These are phyloP conservation scores for Mystacides longicornis DNA, from an alignment of 2,888 invertebrate species.

Conservation along the genomic window DNA sequence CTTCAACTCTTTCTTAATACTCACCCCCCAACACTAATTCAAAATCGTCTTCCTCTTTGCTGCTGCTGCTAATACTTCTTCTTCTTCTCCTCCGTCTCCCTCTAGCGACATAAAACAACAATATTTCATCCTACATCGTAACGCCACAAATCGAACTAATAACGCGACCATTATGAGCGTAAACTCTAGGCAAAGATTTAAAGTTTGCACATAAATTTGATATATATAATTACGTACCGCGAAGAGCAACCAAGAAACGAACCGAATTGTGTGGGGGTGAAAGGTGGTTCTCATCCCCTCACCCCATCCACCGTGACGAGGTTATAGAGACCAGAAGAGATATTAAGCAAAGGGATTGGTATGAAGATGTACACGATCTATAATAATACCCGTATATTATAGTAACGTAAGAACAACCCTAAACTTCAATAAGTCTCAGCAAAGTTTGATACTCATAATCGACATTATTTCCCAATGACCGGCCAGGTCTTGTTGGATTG, in stretches of 20 bases:
- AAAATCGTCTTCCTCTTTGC: conserved; percentile 6
- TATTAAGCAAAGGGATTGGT: conserved; percentile 21
- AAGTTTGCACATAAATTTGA: conserved; percentile 27
- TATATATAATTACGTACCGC: conserved; percentile 27
- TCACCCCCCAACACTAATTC: conserved; percentile 5
- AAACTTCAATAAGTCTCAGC: conserved; percentile 26
- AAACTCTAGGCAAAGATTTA: conserved; percentile 27
- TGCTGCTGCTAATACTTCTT: conserved; percentile 6
- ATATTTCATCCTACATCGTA: conserved; percentile 26
- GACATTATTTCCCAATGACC: conserved; percentile 15
- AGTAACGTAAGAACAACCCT: conserved; percentile 20
- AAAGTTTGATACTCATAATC: conserved; percentile 24
- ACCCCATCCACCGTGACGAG: conserved; percentile 2
- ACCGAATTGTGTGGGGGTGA: conserved; percentile 19
- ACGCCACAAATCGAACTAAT: conserved; percentile 27
- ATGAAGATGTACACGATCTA: conserved; percentile 25
- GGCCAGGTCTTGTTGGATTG: conserved; percentile 14
- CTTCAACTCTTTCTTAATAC: conserved; percentile 22
- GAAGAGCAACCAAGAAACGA: conserved; percentile 24
- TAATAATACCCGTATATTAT: conserved; percentile 18
- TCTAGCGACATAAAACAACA: conserved; percentile 26
- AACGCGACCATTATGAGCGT: conserved; percentile 27
- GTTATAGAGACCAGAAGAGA: conserved; percentile 14
- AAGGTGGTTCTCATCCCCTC: conserved; percentile 1
- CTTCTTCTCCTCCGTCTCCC: conserved; percentile 6